These are phyloP conservation scores for Drosophila melanocephala DNA, from an alignment of 2,888 invertebrate genomes.

Conservation along the genomic window DNA sequence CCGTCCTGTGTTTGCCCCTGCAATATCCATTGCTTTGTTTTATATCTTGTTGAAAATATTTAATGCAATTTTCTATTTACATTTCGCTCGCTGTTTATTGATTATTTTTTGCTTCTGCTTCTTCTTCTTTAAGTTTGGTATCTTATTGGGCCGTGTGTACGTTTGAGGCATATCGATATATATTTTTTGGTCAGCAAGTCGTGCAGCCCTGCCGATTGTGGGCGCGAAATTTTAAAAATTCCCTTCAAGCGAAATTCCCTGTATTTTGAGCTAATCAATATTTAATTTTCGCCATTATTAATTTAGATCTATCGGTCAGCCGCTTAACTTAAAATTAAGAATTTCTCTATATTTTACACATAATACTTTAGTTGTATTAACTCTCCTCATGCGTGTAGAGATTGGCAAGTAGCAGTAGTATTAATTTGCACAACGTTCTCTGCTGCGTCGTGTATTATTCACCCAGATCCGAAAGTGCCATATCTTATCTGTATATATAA, in stretches of 20 bases:
- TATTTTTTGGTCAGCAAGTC: not conserved
- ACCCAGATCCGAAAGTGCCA: conserved; percentile 40
- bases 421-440: conserved; percentile 41
- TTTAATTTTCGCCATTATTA: not conserved
- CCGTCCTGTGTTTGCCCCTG: conserved; percentile 73
- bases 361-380: not conserved
- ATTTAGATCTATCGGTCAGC: not conserved
- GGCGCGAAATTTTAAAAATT: not conserved
- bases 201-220: conserved; percentile 11
- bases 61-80: conserved; percentile 42
- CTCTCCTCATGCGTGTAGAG: not conserved
- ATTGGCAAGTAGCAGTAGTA: not conserved
- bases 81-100: conserved; percentile 40
- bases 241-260: no score
- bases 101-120: conserved; percentile 27
- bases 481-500: conserved; percentile 57
- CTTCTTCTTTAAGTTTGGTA: not conserved
- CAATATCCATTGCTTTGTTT: conserved; percentile 1
- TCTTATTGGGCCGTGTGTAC: not conserved
- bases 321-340: not conserved
- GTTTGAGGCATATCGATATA: conserved; percentile 14
- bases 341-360: not conserved
- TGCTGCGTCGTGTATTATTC: conserved; percentile 53
- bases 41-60: not conserved
- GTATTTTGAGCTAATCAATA: not conserved